phyloP scores from a whole-genome alignment of 2,888 invertebrate species.

The Vanessa cardui region DNA sequence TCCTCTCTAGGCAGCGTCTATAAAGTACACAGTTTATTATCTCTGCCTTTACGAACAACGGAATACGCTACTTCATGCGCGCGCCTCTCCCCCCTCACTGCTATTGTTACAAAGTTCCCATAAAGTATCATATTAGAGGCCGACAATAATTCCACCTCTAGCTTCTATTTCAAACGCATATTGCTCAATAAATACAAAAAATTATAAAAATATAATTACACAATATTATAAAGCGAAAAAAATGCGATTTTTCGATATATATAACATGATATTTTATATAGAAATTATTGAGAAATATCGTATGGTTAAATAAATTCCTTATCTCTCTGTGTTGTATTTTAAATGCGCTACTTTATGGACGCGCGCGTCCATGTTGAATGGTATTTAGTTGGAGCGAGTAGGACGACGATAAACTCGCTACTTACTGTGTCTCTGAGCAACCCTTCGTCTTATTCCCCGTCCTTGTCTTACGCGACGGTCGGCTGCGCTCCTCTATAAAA shows the following conservation, averaged over 20 bases:
- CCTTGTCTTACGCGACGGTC: slow-evolving; percentile 82
- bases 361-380: slow-evolving; percentile 69
- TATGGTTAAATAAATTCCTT: slow-evolving; percentile 73
- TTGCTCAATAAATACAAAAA: slow-evolving; percentile 45
- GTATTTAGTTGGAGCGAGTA: slow-evolving; percentile 56
- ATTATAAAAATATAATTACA: slow-evolving; percentile 45
- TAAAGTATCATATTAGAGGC: slow-evolving; percentile 81
- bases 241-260: slow-evolving; percentile 65
- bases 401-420: slow-evolving; percentile 61
- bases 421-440: slow-evolving; percentile 79
- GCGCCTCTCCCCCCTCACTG: slow-evolving; percentile 79
- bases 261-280: slow-evolving; percentile 6
- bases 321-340: slow-evolving; percentile 81
- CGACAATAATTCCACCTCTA: slow-evolving; percentile 76
- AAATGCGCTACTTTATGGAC: slow-evolving; percentile 79
- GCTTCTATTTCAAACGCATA: slow-evolving; percentile 58
- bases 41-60: slow-evolving; percentile 45
- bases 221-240: slow-evolving; percentile 59
- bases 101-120: slow-evolving; percentile 82
- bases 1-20: slow-evolving; percentile 82
- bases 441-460: slow-evolving; percentile 84
- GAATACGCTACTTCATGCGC: slow-evolving; percentile 71
- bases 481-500: slow-evolving; percentile 75
- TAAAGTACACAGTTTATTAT: slow-evolving; percentile 69
- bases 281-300: slow-evolving; percentile 43